Evolutionary conservation across 2,888 invertebrate species (phyloP), one percentile per base, ranked within the genome.

Genomic region (Hemaris fuciformis): DNA sequence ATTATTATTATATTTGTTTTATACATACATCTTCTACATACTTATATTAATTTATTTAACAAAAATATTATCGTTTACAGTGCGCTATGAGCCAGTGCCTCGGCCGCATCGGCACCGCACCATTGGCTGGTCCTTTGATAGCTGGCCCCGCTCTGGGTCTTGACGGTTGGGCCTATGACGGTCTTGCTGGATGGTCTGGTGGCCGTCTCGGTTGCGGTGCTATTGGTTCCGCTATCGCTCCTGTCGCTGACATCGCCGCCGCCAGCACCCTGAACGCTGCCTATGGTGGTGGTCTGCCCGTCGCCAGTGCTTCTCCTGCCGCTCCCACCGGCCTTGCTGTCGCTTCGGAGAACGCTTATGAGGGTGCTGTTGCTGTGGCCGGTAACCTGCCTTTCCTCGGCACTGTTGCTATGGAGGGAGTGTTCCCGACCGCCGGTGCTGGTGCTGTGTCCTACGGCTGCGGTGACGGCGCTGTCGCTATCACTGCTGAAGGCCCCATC

Each of bases 341-440:
- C 3, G 56, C 57, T 3, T 73, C 73, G 8, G 74, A 73, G 2
- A 73, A 73, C 13, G 38, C 64, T 1, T 64, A 62, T 15, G 72
- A 72, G 22, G 73, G 73, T 20, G 6, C 6, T 13, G 10, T 73
- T 5, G 53, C 20, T 5, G 66, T 68, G 0, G 2, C 0, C 45
- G 73, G 76, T 8, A 65, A 72, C 56, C 57, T 77, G 62, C 77
- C 76, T 10, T 71, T 75, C 62, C 56, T 77, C 3, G 73, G 74
- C 13, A 64, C 76, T 2, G 76, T 77, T 1, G 68, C 64, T 27
- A 57, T 80, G 56, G 77, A 80, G 63, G 83, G 80, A 3, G 62
- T 70, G 2, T 59, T 78, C 13, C 74, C 78, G 1, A 73, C 75
- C 3, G 61, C 65, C 13, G 79, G 80, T 0, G 62, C 69, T 23